Evolutionary conservation across 2,797 vertebrate genomes (phyloP).

Genomic region (Todus mexicanus): DNA sequence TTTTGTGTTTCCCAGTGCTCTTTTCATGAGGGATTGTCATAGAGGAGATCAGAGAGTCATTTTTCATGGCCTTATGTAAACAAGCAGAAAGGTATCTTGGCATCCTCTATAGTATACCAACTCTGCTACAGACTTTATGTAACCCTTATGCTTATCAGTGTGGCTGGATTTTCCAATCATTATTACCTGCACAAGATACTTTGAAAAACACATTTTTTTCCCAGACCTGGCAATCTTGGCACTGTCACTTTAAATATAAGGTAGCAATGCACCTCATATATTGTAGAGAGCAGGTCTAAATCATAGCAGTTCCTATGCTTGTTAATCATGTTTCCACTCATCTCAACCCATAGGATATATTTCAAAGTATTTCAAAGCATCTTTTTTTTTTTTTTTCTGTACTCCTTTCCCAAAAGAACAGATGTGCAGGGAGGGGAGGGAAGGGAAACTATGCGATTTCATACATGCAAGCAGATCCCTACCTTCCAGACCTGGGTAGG

Average conservation of each 20-base stretch:
- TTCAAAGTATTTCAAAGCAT: background rate
- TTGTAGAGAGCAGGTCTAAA: background rate
- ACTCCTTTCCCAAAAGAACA: background rate
- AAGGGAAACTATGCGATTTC: background rate
- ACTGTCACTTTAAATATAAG: slow-evolving; percentile 10
- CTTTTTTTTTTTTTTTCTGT: background rate
- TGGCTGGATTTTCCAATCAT: background rate
- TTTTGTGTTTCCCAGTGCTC: background rate
- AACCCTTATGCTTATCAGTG: fast-evolving
- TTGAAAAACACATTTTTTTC: background rate
- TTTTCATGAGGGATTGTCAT: background rate
- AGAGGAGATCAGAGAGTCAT: background rate
- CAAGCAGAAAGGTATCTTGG: background rate
- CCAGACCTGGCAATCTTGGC: background rate
- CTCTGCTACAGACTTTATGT: background rate
- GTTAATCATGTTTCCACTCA: background rate
- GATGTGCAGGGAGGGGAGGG: background rate
- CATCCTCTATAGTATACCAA: background rate
- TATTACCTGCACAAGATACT: background rate
- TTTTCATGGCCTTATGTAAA: background rate
- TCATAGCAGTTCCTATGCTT: background rate
- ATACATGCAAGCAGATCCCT: background rate
- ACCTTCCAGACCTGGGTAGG: slow-evolving; percentile 42
- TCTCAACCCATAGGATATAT: background rate
- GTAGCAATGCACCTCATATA: background rate